Percentiles rank a stretch among this genome's conserved stretches.
Conservation (phyloP, 2,113 vertebrate genomes). For the Leucosticte australis region DNA sequence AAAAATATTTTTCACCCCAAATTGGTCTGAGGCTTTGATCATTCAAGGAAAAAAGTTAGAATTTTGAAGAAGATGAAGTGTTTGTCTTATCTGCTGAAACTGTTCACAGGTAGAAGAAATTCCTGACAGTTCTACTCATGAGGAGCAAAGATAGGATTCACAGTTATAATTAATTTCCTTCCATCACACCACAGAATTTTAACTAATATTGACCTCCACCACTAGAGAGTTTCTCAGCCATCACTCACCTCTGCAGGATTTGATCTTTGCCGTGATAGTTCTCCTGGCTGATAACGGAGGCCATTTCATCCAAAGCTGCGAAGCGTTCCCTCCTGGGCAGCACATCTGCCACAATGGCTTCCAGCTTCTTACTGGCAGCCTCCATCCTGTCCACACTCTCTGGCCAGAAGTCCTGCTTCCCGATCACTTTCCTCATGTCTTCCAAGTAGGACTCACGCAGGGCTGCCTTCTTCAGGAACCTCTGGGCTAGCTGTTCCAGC, state of each 20-base stretch:
- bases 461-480: conserved; percentile 82
- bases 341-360: conserved; percentile 82
- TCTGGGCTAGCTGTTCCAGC: conserved; percentile 84
- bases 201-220: not conserved
- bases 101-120: not conserved
- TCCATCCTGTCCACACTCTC: conserved; percentile 69
- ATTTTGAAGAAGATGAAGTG: not conserved
- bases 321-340: conserved; percentile 84
- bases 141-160: not conserved
- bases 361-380: conserved; percentile 78
- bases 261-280: conserved; percentile 82
- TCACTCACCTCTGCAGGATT: conserved; percentile 74
- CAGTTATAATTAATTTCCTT: not conserved
- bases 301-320: conserved; percentile 77
- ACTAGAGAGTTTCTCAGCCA: too few relatives aligned
- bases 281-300: conserved; percentile 73
- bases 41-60: not conserved
- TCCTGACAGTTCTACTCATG: not conserved
- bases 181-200: not conserved
- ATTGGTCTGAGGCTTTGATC: not conserved
- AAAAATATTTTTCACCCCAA: not conserved
- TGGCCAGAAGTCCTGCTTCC: conserved; percentile 70
- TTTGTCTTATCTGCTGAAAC: not conserved
- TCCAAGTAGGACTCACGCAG: conserved; percentile 84
- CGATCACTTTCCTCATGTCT: conserved; percentile 77